phyloP scores from a whole-genome alignment of 37 sponge, comb jelly and placozoan species.

The Mnemiopsis leidyi region DNA sequence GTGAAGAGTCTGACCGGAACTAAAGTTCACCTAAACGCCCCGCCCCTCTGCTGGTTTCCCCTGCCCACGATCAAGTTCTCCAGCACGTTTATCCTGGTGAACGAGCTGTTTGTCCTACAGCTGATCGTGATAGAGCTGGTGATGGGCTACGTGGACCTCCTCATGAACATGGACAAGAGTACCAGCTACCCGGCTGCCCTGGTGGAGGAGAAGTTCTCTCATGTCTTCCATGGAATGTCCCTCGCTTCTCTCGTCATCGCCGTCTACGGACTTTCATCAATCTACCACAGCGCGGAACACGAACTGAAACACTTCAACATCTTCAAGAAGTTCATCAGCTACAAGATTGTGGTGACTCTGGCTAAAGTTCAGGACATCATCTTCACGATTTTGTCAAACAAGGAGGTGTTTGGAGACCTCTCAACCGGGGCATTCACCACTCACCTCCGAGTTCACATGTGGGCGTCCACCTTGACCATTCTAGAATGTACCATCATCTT shows the following conservation, averaged over 20 bases:
- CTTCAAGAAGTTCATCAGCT: constrained; percentile 64
- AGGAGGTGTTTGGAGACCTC: constrained; percentile 1
- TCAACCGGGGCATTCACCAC: background rate
- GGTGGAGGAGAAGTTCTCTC: constrained; percentile 41
- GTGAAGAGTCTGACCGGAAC: constrained; percentile 1
- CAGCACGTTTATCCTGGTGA: background rate
- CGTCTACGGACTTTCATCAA: constrained; percentile 36
- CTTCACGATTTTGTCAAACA: constrained; percentile 24
- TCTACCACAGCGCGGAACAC: constrained; percentile 48
- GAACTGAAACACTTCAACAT: constrained; percentile 38
- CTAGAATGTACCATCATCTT: constrained; percentile 45
- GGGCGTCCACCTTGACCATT: constrained; percentile 53
- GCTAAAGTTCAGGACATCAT: constrained; percentile 45
- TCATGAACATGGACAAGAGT: constrained; percentile 48
- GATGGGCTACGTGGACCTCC: constrained; percentile 42
- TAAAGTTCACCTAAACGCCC: constrained; percentile 32
- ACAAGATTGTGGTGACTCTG: constrained; percentile 49
- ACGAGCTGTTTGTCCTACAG: constrained; percentile 31
- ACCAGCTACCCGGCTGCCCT: constrained; percentile 37
- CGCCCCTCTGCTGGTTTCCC: constrained; percentile 8
- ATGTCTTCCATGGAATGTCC: constrained; percentile 15
- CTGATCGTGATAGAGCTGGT: constrained; percentile 29
- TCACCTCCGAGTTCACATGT: constrained; percentile 24
- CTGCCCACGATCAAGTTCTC: background rate
- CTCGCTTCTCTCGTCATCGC: background rate